A percentile compares a stretch with the other conserved stretches of the same genome.
These are phyloP conservation scores for Stenchaetothrips biformis DNA, from an alignment of 2,888 invertebrate genomes.

Conservation along the genomic window DNA sequence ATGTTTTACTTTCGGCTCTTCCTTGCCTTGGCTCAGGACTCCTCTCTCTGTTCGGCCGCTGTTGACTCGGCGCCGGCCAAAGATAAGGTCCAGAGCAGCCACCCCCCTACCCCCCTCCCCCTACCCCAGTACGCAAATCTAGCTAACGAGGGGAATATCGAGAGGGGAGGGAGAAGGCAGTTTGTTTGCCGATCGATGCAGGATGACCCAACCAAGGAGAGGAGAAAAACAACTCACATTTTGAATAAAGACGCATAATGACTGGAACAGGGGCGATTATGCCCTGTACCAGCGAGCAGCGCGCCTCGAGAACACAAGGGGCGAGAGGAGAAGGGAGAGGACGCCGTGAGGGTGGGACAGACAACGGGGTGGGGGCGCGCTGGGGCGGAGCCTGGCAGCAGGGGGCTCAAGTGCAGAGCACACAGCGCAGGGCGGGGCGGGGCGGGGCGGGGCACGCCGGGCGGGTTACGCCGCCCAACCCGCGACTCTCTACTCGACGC, in stretches of 20 bases:
- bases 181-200: conserved; percentile 6
- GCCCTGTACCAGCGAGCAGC: not conserved
- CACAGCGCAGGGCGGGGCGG: not conserved
- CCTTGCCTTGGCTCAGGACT: not conserved
- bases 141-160: no score
- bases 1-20: no score
- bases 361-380: not conserved
- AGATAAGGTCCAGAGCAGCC: no score
- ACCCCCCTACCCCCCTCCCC: not conserved
- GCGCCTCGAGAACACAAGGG: not conserved
- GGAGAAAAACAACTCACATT: not conserved
- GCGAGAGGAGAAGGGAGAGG: not conserved
- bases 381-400: not conserved
- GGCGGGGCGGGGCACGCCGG: not conserved
- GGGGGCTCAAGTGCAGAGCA: conserved; percentile 22
- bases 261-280: conserved; percentile 14
- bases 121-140: not conserved
- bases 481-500: not conserved
- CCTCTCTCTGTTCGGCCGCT: not conserved
- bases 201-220: conserved; percentile 7
- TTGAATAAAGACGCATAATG: conserved; percentile 15
- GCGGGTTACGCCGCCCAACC: not conserved
- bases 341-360: not conserved
- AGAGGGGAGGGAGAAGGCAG: not conserved
- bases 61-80: not conserved